Conservation (phyloP, 2,113 vertebrate species). For the Crypturellus undulatus region DNA sequence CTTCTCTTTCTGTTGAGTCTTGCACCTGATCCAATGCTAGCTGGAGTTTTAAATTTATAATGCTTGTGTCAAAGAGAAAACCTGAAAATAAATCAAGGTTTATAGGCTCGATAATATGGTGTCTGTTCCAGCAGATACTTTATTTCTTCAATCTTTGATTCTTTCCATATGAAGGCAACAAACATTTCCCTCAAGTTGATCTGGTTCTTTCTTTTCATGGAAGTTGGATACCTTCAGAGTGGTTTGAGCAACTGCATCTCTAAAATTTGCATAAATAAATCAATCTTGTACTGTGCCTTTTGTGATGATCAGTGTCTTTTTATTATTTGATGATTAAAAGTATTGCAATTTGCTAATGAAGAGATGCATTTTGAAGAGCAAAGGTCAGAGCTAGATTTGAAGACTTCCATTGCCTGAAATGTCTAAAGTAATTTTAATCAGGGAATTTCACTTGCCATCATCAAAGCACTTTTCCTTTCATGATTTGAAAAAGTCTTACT, state of each 20-base stretch:
- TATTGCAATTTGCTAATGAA: conserved; percentile 73
- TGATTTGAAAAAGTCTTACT: conserved; percentile 64
- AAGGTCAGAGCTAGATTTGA: conserved; percentile 58
- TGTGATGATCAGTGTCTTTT: conserved; percentile 64
- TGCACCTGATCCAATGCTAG: conserved; percentile 59
- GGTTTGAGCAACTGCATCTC: conserved; percentile 20
- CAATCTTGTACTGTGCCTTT: conserved; percentile 49
- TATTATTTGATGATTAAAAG: conserved; percentile 72
- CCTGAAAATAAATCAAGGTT: conserved; percentile 74
- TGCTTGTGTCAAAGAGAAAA: conserved; percentile 70
- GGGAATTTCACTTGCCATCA: conserved; percentile 64
- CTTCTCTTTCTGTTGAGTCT: conserved; percentile 54
- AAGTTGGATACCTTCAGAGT: conserved; percentile 52
- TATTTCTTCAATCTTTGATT: conserved; percentile 73
- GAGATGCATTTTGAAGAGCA: conserved; percentile 64
- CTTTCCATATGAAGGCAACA: conserved; percentile 77
- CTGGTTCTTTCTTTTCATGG: conserved; percentile 20
- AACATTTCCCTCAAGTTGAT: conserved; percentile 58
- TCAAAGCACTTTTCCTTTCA: conserved; percentile 70
- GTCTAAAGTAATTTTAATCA: conserved; percentile 68
- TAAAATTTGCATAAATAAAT: conserved; percentile 72
- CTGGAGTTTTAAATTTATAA: conserved; percentile 67
- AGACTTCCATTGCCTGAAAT: conserved; percentile 58
- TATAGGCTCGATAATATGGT: conserved; percentile 69
- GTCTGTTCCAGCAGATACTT: conserved; percentile 67